Evolutionary conservation across 2,797 vertebrate genomes (phyloP).

Genomic region (Euthynnus affinis): DNA sequence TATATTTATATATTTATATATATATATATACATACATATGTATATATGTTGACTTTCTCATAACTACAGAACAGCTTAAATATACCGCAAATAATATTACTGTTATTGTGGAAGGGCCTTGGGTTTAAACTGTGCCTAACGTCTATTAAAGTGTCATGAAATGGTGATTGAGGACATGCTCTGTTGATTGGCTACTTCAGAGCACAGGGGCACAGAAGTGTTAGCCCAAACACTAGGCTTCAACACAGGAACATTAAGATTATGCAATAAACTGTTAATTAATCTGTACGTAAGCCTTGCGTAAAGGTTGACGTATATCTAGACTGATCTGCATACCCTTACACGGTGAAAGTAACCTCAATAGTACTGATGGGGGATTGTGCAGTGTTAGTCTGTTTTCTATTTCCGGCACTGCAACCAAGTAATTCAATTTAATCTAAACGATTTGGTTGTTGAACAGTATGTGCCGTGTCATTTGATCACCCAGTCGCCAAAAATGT

Average conservation of each 20-base stretch:
- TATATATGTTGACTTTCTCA: background rate
- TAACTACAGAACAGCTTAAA: background rate
- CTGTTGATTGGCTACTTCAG: background rate
- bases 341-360: too few species aligned
- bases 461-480: too few species aligned
- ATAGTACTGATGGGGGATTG: background rate
- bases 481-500: too few species aligned
- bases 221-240: background rate
- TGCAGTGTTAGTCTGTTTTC: too few species aligned
- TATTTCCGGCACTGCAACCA: too few species aligned
- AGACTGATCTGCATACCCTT: too few species aligned
- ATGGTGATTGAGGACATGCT: background rate
- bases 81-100: background rate
- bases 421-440: too few species aligned
- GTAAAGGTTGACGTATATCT: background rate
- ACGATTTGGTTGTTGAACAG: too few species aligned
- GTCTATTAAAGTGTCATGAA: background rate
- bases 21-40: too few species aligned
- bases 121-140: background rate
- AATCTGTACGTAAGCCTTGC: background rate
- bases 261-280: constrained; percentile 3
- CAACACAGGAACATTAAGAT: background rate
- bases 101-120: too few species aligned
- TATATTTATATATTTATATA: too few species aligned
- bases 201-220: too few species aligned